These are phyloP conservation scores for Callospermophilus lateralis DNA, from an alignment of 2,113 vertebrate genomes.

Conservation along the genomic window DNA sequence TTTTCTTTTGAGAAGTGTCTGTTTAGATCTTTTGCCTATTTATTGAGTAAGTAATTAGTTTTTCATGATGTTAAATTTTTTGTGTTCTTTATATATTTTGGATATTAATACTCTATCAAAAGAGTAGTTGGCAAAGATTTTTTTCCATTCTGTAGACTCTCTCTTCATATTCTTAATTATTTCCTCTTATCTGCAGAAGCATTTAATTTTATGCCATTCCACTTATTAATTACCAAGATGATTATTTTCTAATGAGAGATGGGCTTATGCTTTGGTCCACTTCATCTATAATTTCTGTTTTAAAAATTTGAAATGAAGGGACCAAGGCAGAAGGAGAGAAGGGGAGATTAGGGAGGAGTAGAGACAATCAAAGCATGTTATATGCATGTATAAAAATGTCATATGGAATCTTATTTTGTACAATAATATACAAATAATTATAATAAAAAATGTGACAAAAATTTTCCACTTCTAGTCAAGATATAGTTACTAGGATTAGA, in stretches of 20 bases:
- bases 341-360: neutral
- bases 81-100: too few species aligned
- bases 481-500: constrained; percentile 19
- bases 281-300: constrained; percentile 31
- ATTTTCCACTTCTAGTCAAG: constrained; percentile 35
- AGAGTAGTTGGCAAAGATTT: too few species aligned
- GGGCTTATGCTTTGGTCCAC: neutral
- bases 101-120: too few species aligned
- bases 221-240: neutral
- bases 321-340: neutral
- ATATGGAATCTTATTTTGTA: neutral
- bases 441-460: constrained; percentile 5
- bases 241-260: constrained; percentile 19
- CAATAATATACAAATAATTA: neutral
- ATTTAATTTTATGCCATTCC: too few species aligned
- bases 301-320: constrained; percentile 39
- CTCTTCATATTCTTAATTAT: too few species aligned
- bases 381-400: neutral
- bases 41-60: too few species aligned
- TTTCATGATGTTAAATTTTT: too few species aligned
- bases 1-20: too few species aligned
- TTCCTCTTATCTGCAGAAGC: too few species aligned
- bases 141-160: too few species aligned
- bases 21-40: too few species aligned
- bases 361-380: neutral